Evolutionary conservation across 1,140 invertebrate genomes (phyloP).

Genomic region (Triops longicaudatus): DNA sequence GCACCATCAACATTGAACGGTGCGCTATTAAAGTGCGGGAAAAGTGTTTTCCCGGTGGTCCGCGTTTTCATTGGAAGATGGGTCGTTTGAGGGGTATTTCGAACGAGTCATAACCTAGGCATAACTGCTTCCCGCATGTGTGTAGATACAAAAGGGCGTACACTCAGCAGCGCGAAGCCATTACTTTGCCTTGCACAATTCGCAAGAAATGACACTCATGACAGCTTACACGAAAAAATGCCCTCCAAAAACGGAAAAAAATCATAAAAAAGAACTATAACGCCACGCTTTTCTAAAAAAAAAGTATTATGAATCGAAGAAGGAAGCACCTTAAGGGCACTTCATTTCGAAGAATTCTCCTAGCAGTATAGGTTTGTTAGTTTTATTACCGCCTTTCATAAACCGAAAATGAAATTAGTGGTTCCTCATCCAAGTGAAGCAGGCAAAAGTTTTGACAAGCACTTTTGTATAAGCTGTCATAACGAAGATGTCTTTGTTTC

Average conservation of each 20-base stretch:
- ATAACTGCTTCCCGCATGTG: background rate
- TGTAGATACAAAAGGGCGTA: conserved; percentile 1
- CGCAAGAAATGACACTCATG: background rate
- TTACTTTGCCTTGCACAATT: background rate
- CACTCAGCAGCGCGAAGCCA: conserved; percentile 7
- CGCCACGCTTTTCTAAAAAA: background rate
- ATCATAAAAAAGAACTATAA: background rate
- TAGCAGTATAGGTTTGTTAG: background rate
- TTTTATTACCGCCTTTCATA: background rate
- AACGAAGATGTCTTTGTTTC: background rate
- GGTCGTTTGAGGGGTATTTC: background rate
- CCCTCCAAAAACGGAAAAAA: background rate
- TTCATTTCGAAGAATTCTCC: background rate
- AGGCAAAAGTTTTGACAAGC: background rate
- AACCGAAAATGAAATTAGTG: background rate
- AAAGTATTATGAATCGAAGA: background rate
- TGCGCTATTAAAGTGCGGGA: conserved; percentile 14
- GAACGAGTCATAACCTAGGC: conserved; percentile 2
- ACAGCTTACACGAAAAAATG: background rate
- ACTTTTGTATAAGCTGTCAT: background rate
- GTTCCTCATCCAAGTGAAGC: background rate
- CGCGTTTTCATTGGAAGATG: conserved; percentile 15
- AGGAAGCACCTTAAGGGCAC: background rate
- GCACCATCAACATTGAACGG: conserved; percentile 11
- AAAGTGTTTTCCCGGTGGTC: conserved; percentile 6